phyloP scores from a whole-genome alignment of 2,113 vertebrate genomes.

The Acanthisitta chloris region DNA sequence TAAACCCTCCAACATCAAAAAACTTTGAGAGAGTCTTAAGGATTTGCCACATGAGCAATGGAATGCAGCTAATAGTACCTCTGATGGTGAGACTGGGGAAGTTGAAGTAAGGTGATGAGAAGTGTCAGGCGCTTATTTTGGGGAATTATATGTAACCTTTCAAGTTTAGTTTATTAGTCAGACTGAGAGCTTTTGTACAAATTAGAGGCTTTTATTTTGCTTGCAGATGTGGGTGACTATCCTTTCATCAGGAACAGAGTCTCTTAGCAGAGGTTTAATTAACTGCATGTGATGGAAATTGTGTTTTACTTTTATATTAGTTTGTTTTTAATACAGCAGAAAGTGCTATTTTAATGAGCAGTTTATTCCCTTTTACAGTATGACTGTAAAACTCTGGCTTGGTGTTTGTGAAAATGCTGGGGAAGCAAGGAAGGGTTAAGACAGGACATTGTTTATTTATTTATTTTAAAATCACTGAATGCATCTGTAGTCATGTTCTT shows the following conservation, averaged over 20 bases:
- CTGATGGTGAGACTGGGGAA: not conserved
- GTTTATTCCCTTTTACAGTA: not conserved
- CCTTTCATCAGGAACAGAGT: not conserved
- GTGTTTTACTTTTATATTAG: not conserved
- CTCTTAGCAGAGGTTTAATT: not conserved
- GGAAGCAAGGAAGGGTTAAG: not conserved
- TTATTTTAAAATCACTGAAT: not conserved
- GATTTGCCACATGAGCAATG: not conserved
- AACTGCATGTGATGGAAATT: not conserved
- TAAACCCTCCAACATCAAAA: not conserved
- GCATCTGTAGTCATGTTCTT: not conserved
- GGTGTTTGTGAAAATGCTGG: not conserved
- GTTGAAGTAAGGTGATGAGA: not conserved
- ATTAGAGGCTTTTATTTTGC: not conserved
- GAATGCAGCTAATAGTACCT: not conserved
- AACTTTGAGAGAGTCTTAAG: not conserved
- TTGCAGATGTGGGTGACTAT: not conserved
- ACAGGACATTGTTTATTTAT: not conserved
- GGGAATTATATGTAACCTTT: not conserved
- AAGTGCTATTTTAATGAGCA: not conserved
- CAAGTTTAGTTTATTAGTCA: not conserved
- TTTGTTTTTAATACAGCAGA: not conserved
- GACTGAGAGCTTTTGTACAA: not conserved
- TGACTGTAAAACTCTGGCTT: not conserved
- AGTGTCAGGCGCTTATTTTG: not conserved